phyloP scores from a whole-genome alignment of 2,797 vertebrate genomes.

The Aulostomus chinensis region DNA sequence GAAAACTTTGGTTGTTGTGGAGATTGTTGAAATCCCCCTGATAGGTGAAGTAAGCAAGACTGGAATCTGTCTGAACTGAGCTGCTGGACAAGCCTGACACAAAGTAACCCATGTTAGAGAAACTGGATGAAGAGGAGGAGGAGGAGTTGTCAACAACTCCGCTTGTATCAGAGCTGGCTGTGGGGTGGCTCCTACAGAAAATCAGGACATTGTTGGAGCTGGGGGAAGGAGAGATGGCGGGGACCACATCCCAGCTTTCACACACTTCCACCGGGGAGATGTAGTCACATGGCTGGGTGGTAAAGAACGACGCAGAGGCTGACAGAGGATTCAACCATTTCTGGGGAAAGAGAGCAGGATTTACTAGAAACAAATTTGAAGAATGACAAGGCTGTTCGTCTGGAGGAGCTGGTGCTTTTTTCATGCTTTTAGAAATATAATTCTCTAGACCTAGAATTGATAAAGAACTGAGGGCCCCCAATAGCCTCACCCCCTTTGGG shows the following conservation, averaged over 20 bases:
- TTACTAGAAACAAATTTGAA: background rate
- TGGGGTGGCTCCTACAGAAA: conserved; percentile 2
- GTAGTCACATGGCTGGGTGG: conserved; percentile 28
- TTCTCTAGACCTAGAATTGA: no score
- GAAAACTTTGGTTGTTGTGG: conserved; percentile 1
- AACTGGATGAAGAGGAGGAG: conserved; percentile 57
- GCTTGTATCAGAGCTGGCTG: conserved; percentile 11
- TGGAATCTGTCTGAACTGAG: conserved; percentile 25
- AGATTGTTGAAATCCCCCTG: conserved; percentile 25
- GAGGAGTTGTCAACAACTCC: conserved; percentile 9
- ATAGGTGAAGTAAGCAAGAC: conserved; percentile 64
- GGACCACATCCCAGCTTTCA: conserved; percentile 9
- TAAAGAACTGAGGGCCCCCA: no score
- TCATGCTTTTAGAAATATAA: no score
- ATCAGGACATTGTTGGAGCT: conserved; percentile 23
- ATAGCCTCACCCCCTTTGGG: no score
- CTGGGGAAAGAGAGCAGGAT: conserved; percentile 39
- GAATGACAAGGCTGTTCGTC: no score
- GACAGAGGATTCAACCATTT: conserved; percentile 70
- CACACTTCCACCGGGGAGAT: conserved; percentile 70
- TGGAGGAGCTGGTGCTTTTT: no score
- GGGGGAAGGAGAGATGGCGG: conserved; percentile 17
- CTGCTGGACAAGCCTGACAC: conserved; percentile 42
- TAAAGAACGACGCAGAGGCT: conserved; percentile 34
- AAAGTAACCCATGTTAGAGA: conserved; percentile 79